Evolutionary conservation across 92 coral and sea anemone species (phyloP), one percentile per base, ranked within the genome.

Genomic region (Epizoanthus rinbou): DNA sequence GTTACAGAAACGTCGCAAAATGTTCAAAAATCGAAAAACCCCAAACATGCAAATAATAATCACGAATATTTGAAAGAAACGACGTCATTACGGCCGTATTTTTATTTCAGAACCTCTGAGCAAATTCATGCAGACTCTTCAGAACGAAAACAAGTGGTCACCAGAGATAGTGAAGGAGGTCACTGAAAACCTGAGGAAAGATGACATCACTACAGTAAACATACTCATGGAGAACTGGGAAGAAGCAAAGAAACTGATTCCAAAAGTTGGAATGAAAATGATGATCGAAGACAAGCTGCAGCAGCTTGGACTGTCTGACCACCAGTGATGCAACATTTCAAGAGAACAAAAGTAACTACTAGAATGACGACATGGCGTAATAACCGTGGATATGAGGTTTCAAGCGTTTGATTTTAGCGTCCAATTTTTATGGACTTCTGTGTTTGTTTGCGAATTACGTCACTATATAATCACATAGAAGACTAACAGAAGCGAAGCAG

Each of bases 171-270:
- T 83, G 59, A 59, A 56, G 11, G 64, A 70, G 15, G 78, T 85
- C 24, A 17, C 85, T 33, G 43, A 76, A 57, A 37, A 17, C 58
- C 69, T 90, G 67, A 81, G 76, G 28, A 43, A 73, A 21, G 11
- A 69, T 6, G 91, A 87, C 80, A 84, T 90, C 81, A 84, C 67
- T 16, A 87, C 89, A 0, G 90, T 72, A 17, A 25, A 50, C 8
- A 60, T 64, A 13, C 88, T 89, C 39, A 89, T 75, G 80, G 94
- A 88, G 52, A 62, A 85, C 62, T 91, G 94, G 94, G 76, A 69
- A 70, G 67, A 62, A n/a, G 28, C 24, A 25, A 6, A 62, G 28
- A 5, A 0, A 0, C 85, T 67, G 0, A 37, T 90, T 56, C 88
- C 81, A 79, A 69, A 74, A 4, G 68, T 73, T 21, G 95, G 95